phyloP scores from a whole-genome alignment of 2,797 vertebrate genomes.

The Falco concolor region DNA sequence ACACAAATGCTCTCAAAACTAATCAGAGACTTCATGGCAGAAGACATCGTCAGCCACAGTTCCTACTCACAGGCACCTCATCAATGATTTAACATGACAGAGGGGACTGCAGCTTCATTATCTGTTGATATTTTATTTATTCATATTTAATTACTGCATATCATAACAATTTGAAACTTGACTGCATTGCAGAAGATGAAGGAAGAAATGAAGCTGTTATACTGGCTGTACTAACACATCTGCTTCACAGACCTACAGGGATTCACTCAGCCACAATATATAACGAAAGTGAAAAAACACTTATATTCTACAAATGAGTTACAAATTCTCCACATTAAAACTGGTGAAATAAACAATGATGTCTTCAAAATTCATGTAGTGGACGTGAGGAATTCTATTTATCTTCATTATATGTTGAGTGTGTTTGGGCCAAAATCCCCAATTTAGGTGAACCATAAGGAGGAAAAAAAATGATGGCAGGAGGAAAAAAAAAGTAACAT shows the following conservation, averaged over 20 bases:
- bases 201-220: conserved; percentile 37
- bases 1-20: not conserved
- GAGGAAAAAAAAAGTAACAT: conserved; percentile 17
- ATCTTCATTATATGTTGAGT: conserved; percentile 53
- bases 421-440: conserved; percentile 43
- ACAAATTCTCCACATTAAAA: conserved; percentile 49
- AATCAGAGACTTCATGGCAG: not conserved
- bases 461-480: conserved; percentile 18
- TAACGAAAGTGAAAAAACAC: conserved; percentile 38
- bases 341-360: conserved; percentile 42
- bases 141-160: conserved; percentile 56
- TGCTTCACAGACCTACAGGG: conserved; percentile 62
- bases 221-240: conserved; percentile 50
- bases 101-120: conserved; percentile 45
- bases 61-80: conserved; percentile 31
- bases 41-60: not conserved
- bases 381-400: conserved; percentile 50
- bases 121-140: conserved; percentile 54
- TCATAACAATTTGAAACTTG: conserved; percentile 7
- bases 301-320: conserved; percentile 56
- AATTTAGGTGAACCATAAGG: conserved; percentile 49
- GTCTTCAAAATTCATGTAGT: conserved; percentile 32
- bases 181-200: conserved; percentile 47
- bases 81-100: conserved; percentile 53
- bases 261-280: conserved; percentile 40